Conservation (phyloP, 2,888 invertebrate species). For the Pantelozetes paolii region DNA sequence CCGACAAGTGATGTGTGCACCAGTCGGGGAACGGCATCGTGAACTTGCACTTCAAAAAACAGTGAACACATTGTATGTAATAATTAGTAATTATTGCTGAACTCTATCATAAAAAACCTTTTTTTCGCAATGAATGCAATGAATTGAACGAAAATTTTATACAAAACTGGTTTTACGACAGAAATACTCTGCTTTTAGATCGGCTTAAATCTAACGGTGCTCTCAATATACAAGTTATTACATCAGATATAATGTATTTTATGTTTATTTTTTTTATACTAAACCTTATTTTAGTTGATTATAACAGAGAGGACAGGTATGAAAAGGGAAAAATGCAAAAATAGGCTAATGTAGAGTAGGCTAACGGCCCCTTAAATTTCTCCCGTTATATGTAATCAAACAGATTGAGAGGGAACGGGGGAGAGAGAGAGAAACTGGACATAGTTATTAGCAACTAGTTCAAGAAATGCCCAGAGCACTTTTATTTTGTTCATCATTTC, state of each 20-base stretch:
- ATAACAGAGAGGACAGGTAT: background rate
- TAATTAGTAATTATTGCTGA: slow-evolving; percentile 2
- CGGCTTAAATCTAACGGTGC: background rate
- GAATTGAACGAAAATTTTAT: background rate
- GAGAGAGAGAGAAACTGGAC: background rate
- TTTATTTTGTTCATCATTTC: background rate
- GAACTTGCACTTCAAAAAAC: background rate
- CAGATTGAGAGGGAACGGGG: background rate
- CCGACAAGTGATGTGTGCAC: background rate
- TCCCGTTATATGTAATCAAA: background rate
- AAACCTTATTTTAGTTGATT: background rate
- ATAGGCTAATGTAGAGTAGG: slow-evolving; percentile 20
- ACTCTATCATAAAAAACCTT: background rate
- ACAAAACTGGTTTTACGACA: background rate
- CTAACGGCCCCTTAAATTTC: background rate
- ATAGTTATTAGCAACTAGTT: background rate
- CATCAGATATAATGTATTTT: background rate
- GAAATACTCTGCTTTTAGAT: background rate
- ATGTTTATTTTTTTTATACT: background rate
- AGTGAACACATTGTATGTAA: background rate
- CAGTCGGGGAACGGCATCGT: background rate
- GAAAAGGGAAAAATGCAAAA: background rate
- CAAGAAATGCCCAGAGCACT: background rate
- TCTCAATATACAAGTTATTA: background rate
- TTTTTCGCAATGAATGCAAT: background rate